Percentiles rank a stretch among this genome's conserved stretches.
These are phyloP conservation scores for Tipula confusa DNA, from an alignment of 2,888 invertebrate genomes.

Conservation along the genomic window DNA sequence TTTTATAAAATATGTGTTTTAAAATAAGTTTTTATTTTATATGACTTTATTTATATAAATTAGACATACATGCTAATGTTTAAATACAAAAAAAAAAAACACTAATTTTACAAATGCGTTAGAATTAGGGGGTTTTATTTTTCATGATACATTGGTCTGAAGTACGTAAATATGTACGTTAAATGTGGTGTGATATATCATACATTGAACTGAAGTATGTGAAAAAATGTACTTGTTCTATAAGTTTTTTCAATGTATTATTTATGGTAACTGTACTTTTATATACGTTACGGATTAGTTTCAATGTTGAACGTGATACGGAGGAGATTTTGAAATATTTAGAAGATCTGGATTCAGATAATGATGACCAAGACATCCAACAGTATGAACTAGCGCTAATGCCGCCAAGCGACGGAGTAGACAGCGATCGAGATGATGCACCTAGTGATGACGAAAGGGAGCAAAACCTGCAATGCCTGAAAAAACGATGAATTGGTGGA, in stretches of 20 bases:
- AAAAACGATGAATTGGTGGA: background rate
- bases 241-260: background rate
- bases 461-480: background rate
- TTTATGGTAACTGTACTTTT: background rate
- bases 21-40: too few species aligned
- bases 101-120: too few species aligned
- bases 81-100: too few species aligned
- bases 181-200: background rate
- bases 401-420: background rate
- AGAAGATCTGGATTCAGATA: background rate
- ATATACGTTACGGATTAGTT: background rate
- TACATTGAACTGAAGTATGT: background rate
- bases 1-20: too few species aligned
- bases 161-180: too few species aligned
- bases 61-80: too few species aligned
- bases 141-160: too few species aligned
- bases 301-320: background rate
- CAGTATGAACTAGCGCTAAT: background rate
- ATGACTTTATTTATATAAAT: too few species aligned
- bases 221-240: background rate
- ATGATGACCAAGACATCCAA: background rate
- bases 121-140: too few species aligned
- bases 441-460: background rate
- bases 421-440: background rate
- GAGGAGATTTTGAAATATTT: background rate